Evolutionary conservation across 1,140 invertebrate genomes (phyloP).

Genomic region (Maniola jurtina): DNA sequence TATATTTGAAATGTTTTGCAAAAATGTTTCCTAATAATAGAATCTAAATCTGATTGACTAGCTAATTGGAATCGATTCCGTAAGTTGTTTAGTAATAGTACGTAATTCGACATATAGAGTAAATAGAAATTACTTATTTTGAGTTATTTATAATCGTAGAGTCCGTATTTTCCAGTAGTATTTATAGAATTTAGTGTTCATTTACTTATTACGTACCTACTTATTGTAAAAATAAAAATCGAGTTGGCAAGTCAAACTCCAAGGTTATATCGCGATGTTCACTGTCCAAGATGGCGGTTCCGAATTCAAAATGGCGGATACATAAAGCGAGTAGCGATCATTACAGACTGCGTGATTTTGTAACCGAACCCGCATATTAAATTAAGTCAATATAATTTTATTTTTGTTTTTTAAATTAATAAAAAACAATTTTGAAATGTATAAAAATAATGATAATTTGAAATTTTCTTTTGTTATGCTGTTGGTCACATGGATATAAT

Average conservation of each 20-base stretch:
- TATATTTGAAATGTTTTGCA: no score
- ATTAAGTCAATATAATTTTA: no score
- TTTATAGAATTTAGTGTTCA: not conserved
- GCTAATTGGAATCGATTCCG: no score
- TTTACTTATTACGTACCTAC: not conserved
- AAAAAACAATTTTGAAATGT: no score
- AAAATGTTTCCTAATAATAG: no score
- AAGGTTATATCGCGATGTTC: not conserved
- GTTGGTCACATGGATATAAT: no score
- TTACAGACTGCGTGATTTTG: no score
- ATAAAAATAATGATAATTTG: no score
- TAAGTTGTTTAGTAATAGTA: no score
- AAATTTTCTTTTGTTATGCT: no score
- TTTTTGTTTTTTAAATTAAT: no score
- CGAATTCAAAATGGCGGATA: slow-evolving; percentile 9
- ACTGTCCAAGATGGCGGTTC: slow-evolving; percentile 6
- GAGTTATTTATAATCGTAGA: not conserved
- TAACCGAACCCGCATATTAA: not conserved
- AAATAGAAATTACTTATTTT: not conserved
- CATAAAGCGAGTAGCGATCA: not conserved
- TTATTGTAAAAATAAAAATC: not conserved
- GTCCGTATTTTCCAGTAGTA: not conserved
- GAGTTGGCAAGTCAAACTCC: slow-evolving; percentile 4
- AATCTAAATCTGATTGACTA: no score
- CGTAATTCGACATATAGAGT: not conserved